phyloP scores from a whole-genome alignment of 1,140 invertebrate genomes.

The Drosophila subpulchrella region DNA sequence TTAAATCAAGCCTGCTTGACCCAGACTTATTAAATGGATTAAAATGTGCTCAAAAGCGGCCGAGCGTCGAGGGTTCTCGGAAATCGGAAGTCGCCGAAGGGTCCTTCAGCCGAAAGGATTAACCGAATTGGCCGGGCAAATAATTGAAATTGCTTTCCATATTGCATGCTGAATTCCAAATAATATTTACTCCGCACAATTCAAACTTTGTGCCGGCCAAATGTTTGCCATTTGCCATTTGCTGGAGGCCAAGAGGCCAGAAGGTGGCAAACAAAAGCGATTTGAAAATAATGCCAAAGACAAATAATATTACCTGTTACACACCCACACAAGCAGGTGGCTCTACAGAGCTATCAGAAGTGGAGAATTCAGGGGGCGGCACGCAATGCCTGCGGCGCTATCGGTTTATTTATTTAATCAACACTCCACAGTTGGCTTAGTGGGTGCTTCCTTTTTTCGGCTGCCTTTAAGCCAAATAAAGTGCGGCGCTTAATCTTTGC shows the following conservation, averaged over 20 bases:
- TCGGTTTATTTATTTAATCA: conserved; percentile 83
- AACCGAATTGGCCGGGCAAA: conserved; percentile 60
- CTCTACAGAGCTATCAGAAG: not conserved
- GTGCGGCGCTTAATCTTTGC: conserved; percentile 82
- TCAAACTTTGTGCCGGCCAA: conserved; percentile 54
- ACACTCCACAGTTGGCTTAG: conserved; percentile 82
- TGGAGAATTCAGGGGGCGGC: not conserved
- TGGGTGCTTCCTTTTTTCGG: conserved; percentile 49
- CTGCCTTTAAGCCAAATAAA: conserved; percentile 82
- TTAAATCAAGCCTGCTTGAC: conserved; percentile 60
- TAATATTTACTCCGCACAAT: conserved; percentile 64
- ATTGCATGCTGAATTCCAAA: conserved; percentile 32
- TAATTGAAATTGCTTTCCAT: conserved; percentile 67
- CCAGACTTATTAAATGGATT: conserved; percentile 62
- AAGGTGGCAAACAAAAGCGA: conserved; percentile 70
- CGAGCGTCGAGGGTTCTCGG: conserved; percentile 31
- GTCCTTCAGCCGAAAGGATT: conserved; percentile 39
- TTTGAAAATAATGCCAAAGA: conserved; percentile 82
- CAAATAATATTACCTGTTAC: conserved; percentile 82
- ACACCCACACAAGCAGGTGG: conserved; percentile 9
- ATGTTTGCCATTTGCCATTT: conserved; percentile 42
- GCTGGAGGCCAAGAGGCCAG: conserved; percentile 26
- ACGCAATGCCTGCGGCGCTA: conserved; percentile 52
- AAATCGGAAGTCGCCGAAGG: conserved; percentile 35
- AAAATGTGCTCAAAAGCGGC: conserved; percentile 60